A percentile compares a stretch with the other conserved stretches of the same genome.
Evolutionary conservation across 2,888 invertebrate genomes (phyloP).

Genomic region (Chromoteleia sp.): DNA sequence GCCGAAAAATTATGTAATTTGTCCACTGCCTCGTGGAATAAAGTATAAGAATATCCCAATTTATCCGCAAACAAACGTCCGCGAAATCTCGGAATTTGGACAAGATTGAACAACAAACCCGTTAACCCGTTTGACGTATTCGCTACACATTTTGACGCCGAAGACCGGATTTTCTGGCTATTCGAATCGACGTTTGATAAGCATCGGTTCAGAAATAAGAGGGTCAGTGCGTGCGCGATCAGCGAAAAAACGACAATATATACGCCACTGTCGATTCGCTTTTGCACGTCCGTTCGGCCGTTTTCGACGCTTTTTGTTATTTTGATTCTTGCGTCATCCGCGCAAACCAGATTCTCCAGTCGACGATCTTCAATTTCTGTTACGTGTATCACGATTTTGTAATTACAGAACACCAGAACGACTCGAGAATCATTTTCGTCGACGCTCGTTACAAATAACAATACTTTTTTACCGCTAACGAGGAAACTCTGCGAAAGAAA

Average conservation of each 20-base stretch:
- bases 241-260: slow-evolving; percentile 9
- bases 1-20: neutral
- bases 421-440: neutral
- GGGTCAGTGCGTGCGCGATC: slow-evolving; percentile 13
- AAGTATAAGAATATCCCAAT: neutral
- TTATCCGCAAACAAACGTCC: no score
- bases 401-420: slow-evolving; percentile 7
- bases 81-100: no score
- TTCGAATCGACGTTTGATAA: neutral
- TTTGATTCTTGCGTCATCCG: slow-evolving; percentile 27
- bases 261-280: no score
- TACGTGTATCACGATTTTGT: slow-evolving; percentile 6
- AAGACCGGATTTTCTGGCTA: neutral
- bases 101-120: no score
- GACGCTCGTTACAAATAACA: no score
- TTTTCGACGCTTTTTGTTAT: slow-evolving; percentile 30
- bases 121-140: no score
- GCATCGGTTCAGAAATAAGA: slow-evolving; percentile 2
- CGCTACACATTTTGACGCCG: no score
- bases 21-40: no score
- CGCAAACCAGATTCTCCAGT: slow-evolving; percentile 19
- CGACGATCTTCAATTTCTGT: slow-evolving; percentile 12
- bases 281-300: neutral
- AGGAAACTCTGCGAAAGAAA: no score
- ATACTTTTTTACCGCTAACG: no score